Conservation (phyloP, 92 coral and sea anemone species). For the Phenganax stokvisi region DNA sequence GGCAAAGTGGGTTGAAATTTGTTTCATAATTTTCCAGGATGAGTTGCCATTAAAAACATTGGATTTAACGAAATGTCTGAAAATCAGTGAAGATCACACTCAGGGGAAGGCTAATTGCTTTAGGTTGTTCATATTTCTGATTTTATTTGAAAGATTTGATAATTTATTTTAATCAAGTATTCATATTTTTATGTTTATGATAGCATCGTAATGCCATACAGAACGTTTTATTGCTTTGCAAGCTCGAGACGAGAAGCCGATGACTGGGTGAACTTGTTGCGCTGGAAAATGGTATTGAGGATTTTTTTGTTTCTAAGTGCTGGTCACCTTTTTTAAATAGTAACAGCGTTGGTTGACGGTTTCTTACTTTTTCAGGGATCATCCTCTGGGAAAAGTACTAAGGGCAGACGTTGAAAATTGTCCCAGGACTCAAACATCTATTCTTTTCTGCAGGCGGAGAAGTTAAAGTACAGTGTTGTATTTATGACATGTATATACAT, state of each 20-base stretch:
- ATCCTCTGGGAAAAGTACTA: no score
- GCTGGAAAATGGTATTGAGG: slow-evolving; percentile 82
- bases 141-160: not conserved
- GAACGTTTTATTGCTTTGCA: slow-evolving; percentile 92
- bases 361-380: no score
- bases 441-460: no score
- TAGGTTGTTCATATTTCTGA: slow-evolving; percentile 43
- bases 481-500: no score
- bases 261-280: slow-evolving; percentile 83
- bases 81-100: slow-evolving; percentile 81
- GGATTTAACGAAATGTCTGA: slow-evolving; percentile 77
- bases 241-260: slow-evolving; percentile 87
- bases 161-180: not conserved
- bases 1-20: no score
- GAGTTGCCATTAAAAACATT: slow-evolving; percentile 67
- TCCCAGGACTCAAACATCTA: no score
- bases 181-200: not conserved
- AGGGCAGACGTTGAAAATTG: no score
- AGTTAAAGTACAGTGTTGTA: no score
- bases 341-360: no score
- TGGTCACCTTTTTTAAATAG: no score
- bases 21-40: slow-evolving; percentile 50
- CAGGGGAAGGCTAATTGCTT: slow-evolving; percentile 92
- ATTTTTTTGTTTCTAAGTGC: not conserved
- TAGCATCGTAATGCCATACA: slow-evolving; percentile 89